Conservation (phyloP, 2,888 invertebrate species). For the Apocheima hispidaria region DNA sequence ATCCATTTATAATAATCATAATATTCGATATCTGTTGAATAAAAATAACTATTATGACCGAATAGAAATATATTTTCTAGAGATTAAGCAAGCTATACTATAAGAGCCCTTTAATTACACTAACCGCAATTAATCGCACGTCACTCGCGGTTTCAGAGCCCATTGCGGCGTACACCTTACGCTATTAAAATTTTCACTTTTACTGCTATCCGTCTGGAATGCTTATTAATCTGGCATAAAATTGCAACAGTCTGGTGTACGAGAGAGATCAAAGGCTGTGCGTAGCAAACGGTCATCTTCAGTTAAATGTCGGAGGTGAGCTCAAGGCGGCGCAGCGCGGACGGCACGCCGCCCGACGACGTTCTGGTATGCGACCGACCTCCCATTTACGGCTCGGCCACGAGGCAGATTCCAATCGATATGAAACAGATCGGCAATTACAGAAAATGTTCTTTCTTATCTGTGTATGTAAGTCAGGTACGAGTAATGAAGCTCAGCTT, state of each 20-base stretch:
- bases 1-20: too few species aligned
- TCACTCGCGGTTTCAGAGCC: conserved; percentile 55
- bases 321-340: conserved; percentile 44
- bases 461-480: conserved; percentile 21
- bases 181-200: conserved; percentile 68
- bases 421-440: conserved; percentile 49
- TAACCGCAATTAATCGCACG: conserved; percentile 61
- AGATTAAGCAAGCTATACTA: conserved; percentile 24
- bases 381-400: conserved; percentile 56
- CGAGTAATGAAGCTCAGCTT: conserved; percentile 27
- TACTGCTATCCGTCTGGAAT: conserved; percentile 61
- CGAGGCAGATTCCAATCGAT: conserved; percentile 49
- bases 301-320: conserved; percentile 75
- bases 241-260: conserved; percentile 68
- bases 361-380: conserved; percentile 67
- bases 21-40: not conserved
- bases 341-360: conserved; percentile 44
- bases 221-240: conserved; percentile 74
- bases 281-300: conserved; percentile 74
- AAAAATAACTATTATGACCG: conserved; percentile 2
- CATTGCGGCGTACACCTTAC: conserved; percentile 50
- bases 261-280: conserved; percentile 75
- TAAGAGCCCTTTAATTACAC: conserved; percentile 59
- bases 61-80: conserved; percentile 23
- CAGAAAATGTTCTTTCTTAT: conserved; percentile 29